A percentile compares a stretch with the other conserved stretches of the same genome.
Conservation (phyloP, 2,113 vertebrate genomes). For the Gymnorhina tibicen region DNA sequence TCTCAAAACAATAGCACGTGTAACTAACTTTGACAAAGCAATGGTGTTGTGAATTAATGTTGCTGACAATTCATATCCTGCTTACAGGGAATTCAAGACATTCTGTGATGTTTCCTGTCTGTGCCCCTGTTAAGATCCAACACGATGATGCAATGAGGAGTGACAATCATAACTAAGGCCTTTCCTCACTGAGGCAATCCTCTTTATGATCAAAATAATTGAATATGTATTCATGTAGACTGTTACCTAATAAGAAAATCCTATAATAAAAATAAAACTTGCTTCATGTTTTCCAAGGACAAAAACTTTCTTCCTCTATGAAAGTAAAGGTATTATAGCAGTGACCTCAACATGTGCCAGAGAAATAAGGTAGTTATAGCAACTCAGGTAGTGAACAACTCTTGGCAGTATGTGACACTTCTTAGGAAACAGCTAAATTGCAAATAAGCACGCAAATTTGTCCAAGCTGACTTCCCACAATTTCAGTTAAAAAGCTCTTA, state of each 20-base stretch:
- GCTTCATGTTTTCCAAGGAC: background rate
- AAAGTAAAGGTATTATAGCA: background rate
- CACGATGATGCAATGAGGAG: background rate
- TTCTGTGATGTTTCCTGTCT: background rate
- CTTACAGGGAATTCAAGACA: background rate
- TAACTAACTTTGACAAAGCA: constrained; percentile 33
- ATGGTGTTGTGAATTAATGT: background rate
- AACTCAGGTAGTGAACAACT: background rate
- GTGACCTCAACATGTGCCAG: background rate
- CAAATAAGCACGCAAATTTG: background rate
- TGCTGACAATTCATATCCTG: background rate
- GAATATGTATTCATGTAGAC: background rate
- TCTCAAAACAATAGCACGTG: background rate
- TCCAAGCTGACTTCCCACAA: background rate
- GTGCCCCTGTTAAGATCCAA: background rate
- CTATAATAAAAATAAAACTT: background rate
- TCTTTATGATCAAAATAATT: background rate
- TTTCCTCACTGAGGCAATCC: background rate
- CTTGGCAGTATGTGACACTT: background rate
- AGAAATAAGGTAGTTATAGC: background rate
- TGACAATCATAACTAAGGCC: background rate
- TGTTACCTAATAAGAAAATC: background rate
- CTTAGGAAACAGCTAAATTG: background rate
- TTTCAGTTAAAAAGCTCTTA: background rate
- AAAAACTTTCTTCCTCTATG: background rate